These are phyloP conservation scores for Drosophila neotestacea DNA, from an alignment of 2,888 invertebrate genomes.

Conservation along the genomic window DNA sequence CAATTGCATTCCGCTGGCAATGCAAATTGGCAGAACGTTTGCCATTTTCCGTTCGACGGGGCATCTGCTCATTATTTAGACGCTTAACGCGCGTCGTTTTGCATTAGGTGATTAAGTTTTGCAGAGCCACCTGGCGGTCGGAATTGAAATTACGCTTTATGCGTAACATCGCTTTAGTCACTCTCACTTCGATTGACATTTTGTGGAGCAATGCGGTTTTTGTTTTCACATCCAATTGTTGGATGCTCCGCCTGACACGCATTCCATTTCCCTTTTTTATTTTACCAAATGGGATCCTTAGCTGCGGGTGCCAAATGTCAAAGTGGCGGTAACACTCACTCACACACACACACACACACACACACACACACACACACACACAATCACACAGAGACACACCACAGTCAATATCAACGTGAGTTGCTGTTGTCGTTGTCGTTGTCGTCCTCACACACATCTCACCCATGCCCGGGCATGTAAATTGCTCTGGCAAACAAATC, in stretches of 20 bases:
- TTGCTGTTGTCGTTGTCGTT: neutral
- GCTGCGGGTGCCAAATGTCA: slow-evolving; percentile 71
- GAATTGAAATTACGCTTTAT: slow-evolving; percentile 54
- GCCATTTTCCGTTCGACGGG: slow-evolving; percentile 44
- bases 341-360: neutral
- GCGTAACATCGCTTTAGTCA: slow-evolving; percentile 1
- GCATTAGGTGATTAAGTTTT: slow-evolving; percentile 74
- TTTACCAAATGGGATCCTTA: slow-evolving; percentile 13
- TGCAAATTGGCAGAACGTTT: slow-evolving; percentile 66
- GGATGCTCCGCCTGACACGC: slow-evolving; percentile 8
- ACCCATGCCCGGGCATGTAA: slow-evolving; percentile 65
- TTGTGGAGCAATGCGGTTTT: slow-evolving; percentile 53
- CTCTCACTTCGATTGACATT: slow-evolving; percentile 37
- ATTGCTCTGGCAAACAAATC: slow-evolving; percentile 77
- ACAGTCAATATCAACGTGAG: slow-evolving; percentile 20
- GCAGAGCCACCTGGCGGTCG: slow-evolving; percentile 61
- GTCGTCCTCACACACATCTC: slow-evolving; percentile 25
- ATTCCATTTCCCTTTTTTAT: slow-evolving; percentile 18
- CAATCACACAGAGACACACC: slow-evolving; percentile 5
- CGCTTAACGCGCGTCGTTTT: slow-evolving; percentile 68
- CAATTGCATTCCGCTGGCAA: slow-evolving; percentile 70
- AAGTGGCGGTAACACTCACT: slow-evolving; percentile 47
- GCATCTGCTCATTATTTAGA: slow-evolving; percentile 73
- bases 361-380: neutral
- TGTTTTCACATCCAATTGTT: slow-evolving; percentile 51